Percentiles rank a stretch among this genome's conserved stretches.
phyloP scores from a whole-genome alignment of 2,113 vertebrate species.

The Piaya cayana region DNA sequence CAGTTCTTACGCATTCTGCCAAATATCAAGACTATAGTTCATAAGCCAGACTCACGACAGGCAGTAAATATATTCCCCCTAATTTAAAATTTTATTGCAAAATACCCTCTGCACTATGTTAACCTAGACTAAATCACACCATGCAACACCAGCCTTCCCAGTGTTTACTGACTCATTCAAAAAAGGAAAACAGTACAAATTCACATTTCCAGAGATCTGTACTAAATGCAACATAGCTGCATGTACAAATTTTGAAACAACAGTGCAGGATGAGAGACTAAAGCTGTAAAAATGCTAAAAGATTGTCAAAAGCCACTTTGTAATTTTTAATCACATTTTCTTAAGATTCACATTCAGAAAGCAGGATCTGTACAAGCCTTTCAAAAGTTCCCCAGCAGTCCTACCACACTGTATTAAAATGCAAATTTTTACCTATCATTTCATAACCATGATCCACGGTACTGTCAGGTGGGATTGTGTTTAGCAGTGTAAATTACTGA shows the following conservation, averaged over 20 bases:
- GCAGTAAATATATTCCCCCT: conserved; percentile 76
- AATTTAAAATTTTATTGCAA: conserved; percentile 83
- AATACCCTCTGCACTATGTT: conserved; percentile 73
- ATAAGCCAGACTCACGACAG: conserved; percentile 74
- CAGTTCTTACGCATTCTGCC: conserved; percentile 77
- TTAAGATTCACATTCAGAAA: neutral
- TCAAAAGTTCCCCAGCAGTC: neutral
- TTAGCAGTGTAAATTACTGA: neutral
- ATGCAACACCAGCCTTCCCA: conserved; percentile 41
- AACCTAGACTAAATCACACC: conserved; percentile 77
- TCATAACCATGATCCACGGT: conserved; percentile 72
- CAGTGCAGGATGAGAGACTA: neutral
- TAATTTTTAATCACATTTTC: neutral
- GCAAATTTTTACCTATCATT: conserved; percentile 41
- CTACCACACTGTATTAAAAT: neutral
- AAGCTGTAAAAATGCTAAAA: neutral
- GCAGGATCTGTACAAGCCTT: neutral
- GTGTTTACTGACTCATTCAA: conserved; percentile 69
- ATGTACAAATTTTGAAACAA: conserved; percentile 13
- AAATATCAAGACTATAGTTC: conserved; percentile 80
- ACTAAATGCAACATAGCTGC: neutral
- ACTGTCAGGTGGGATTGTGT: neutral
- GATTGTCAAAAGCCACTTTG: neutral
- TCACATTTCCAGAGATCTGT: neutral
- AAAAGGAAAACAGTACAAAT: conserved; percentile 1